Conservation (phyloP, 2,113 vertebrate genomes). For the Barnardius zonarius region DNA sequence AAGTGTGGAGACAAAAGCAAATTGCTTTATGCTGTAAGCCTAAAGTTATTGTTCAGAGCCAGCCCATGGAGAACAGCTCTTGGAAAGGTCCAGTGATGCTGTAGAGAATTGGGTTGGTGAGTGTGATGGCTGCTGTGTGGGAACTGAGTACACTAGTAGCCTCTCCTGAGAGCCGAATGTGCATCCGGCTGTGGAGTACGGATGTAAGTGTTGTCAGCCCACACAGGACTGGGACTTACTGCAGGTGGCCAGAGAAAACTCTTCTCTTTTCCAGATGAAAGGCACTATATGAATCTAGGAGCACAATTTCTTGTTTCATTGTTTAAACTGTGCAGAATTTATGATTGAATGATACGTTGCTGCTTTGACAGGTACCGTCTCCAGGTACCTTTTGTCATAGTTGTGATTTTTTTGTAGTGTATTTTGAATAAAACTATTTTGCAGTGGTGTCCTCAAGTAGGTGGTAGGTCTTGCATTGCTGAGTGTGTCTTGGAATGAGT, state of each 20-base stretch:
- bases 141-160: neutral
- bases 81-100: neutral
- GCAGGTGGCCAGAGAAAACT: constrained; percentile 45
- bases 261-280: constrained; percentile 37
- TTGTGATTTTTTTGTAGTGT: neutral
- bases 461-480: neutral
- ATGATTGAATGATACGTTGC: neutral
- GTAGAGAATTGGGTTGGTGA: accelerated
- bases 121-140: neutral
- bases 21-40: neutral
- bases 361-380: neutral
- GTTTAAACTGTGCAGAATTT: neutral
- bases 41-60: neutral
- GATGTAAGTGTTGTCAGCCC: constrained; percentile 39
- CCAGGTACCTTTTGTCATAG: neutral
- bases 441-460: neutral
- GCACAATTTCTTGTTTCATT: neutral
- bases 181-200: neutral
- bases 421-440: neutral
- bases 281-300: neutral
- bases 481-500: neutral
- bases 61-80: neutral
- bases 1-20: neutral
- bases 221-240: constrained; percentile 52
- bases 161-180: neutral